Percentiles rank a stretch among this genome's conserved stretches.
These are phyloP conservation scores for Drosophila eohydei DNA, from an alignment of 2,888 invertebrate genomes.

Conservation along the genomic window DNA sequence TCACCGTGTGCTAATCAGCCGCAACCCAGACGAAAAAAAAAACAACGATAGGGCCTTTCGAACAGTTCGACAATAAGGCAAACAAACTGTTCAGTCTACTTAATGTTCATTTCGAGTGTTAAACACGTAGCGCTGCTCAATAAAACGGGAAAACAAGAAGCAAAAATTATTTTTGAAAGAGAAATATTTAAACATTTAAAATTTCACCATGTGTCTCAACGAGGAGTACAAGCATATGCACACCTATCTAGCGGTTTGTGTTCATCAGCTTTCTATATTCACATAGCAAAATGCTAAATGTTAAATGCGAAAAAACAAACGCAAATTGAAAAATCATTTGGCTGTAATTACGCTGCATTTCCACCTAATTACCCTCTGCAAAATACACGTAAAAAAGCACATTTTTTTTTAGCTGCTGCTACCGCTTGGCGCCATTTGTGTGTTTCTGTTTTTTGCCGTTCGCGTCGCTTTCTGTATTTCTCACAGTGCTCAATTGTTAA, in stretches of 20 bases:
- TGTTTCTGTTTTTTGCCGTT: constrained; percentile 23
- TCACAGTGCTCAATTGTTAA: constrained; percentile 69
- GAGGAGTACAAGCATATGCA: constrained; percentile 81
- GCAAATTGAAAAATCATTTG: constrained; percentile 78
- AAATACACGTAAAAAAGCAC: constrained; percentile 30
- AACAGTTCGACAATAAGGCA: constrained; percentile 21
- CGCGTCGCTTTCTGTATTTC: constrained; percentile 45
- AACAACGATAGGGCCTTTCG: constrained; percentile 23
- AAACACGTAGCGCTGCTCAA: constrained; percentile 25
- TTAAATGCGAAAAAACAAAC: constrained; percentile 38
- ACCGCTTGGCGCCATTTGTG: constrained; percentile 26
- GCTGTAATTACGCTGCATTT: constrained; percentile 75
- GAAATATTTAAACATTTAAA: neutral
- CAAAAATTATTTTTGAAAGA: neutral
- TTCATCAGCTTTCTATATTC: constrained; percentile 48
- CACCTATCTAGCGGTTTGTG: constrained; percentile 78
- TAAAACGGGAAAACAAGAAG: constrained; percentile 15
- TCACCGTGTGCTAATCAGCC: constrained; percentile 53
- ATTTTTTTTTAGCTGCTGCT: neutral
- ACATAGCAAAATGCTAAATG: constrained; percentile 44
- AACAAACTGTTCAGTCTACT: constrained; percentile 54
- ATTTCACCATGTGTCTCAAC: constrained; percentile 68
- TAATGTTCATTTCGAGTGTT: constrained; percentile 49
- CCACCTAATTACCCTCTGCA: constrained; percentile 65
- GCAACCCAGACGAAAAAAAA: constrained; percentile 41